Evolutionary conservation across 2,888 invertebrate genomes (phyloP).

Genomic region (Carpatolechia fugitivella): DNA sequence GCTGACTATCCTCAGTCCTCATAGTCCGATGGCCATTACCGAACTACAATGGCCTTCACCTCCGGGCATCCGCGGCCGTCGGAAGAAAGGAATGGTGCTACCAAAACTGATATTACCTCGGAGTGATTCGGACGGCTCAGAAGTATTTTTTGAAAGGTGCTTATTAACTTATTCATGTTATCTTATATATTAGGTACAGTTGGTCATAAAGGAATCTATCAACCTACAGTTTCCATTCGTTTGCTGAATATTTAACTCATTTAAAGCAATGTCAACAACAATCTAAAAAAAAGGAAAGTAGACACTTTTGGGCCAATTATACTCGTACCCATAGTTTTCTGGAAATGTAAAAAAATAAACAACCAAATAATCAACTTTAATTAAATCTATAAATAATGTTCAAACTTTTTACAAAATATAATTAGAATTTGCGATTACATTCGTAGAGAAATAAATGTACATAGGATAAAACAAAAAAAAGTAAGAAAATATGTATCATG

Average conservation of each 20-base stretch:
- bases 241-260: no score
- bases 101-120: constrained; percentile 87
- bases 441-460: background rate
- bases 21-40: constrained; percentile 84
- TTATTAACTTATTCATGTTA: background rate
- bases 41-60: constrained; percentile 83
- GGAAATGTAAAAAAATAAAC: no score
- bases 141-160: constrained; percentile 82
- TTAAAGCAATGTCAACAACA: no score
- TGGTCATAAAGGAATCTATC: background rate
- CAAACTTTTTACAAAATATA: no score
- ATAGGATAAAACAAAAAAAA: background rate
- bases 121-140: constrained; percentile 86
- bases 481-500: background rate
- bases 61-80: constrained; percentile 79
- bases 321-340: no score
- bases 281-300: no score
- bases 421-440: no score
- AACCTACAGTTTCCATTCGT: no score
- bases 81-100: constrained; percentile 86
- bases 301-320: no score
- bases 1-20: constrained; percentile 89
- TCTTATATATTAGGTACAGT: no score
- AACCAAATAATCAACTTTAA: no score
- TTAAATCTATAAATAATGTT: no score